phyloP scores from a whole-genome alignment of 92 coral and sea anemone genomes.

The Paramuricea clavata region DNA sequence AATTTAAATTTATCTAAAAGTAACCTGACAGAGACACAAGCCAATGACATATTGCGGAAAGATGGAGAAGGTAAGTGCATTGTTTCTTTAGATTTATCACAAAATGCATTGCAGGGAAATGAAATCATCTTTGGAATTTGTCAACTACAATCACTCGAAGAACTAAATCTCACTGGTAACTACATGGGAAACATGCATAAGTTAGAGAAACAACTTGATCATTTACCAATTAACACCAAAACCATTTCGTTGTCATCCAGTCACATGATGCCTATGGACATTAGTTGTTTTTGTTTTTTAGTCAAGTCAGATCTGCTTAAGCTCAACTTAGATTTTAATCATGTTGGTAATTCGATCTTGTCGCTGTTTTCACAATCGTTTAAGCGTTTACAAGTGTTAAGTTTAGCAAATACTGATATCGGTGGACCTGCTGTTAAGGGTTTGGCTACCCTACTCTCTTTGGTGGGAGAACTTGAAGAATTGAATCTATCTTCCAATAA shows the following conservation, averaged over 20 bases:
- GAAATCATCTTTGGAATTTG: not conserved
- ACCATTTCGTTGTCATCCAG: not conserved
- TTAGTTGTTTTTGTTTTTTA: not conserved
- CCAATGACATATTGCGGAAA: not conserved
- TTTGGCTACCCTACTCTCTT: not conserved
- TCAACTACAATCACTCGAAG: constrained; percentile 22
- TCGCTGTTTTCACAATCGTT: not conserved
- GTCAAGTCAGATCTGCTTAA: not conserved
- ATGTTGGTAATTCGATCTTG: constrained; percentile 11
- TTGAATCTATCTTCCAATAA: constrained; percentile 28
- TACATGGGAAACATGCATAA: not conserved
- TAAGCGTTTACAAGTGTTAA: not conserved
- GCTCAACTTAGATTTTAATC: constrained; percentile 17
- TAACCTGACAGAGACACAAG: not conserved
- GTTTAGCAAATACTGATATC: not conserved
- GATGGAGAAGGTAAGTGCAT: not conserved
- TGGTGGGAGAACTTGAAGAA: constrained; percentile 9
- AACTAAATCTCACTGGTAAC: not conserved
- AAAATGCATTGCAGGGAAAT: constrained; percentile 2
- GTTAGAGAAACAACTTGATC: not conserved
- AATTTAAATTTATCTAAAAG: not conserved
- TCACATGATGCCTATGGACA: not conserved
- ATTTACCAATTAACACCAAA: not conserved
- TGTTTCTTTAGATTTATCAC: constrained; percentile 7
- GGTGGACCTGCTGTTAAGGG: not conserved